phyloP scores from a whole-genome alignment of 2,797 vertebrate species.

The Mus minutoides region DNA sequence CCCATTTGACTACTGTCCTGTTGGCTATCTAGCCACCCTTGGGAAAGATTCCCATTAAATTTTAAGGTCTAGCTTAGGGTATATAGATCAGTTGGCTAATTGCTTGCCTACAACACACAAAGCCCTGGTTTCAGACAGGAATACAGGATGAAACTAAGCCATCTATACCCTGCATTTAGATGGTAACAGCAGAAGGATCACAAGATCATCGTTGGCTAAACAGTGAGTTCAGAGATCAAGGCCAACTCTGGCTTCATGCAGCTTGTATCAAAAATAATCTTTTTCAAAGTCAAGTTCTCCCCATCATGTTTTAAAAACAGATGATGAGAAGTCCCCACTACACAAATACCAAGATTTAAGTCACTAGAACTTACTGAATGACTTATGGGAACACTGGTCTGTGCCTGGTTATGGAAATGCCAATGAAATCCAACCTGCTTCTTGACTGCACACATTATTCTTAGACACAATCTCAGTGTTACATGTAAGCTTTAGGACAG shows the following conservation, averaged over 20 bases:
- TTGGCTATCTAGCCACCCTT: neutral
- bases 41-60: neutral
- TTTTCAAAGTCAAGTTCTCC: constrained; percentile 16
- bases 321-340: neutral
- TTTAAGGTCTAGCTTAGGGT: neutral
- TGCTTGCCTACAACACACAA: neutral
- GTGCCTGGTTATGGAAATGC: neutral
- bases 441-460: constrained; percentile 67
- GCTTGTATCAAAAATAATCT: neutral
- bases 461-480: constrained; percentile 65
- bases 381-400: neutral
- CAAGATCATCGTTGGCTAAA: neutral
- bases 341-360: constrained; percentile 40
- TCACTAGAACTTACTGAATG: neutral
- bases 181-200: too few species aligned
- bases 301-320: neutral
- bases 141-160: neutral
- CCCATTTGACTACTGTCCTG: neutral
- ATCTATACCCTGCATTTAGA: neutral
- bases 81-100: too few species aligned
- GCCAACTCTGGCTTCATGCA: neutral
- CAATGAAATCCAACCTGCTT: constrained; percentile 54
- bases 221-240: neutral
- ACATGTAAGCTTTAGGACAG: constrained; percentile 38
- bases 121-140: neutral